A percentile compares a stretch with the other conserved stretches of the same genome.
These are phyloP conservation scores for honey bee (Apis mellifera) DNA, from an alignment of 1,140 invertebrate genomes.

Conservation along the genomic window Amel_HAv3.1 CM009931.2:22484001-22484500, in stretches of 20 bases:
- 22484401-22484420: conserved; percentile 60
- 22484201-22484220: too few species aligned
- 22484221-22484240: too few species aligned
- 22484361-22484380: conserved; percentile 22
- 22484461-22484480: conserved; percentile 68
- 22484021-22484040: conserved; percentile 28
- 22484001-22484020: conserved; percentile 2
- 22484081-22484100: not conserved
- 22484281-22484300: too few species aligned
- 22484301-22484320: too few species aligned
- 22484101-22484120: not conserved
- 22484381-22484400: conserved; percentile 52
- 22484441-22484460: conserved; percentile 62
- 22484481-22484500: conserved; percentile 53
- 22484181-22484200: too few species aligned
- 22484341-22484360: not conserved
- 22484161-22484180: too few species aligned
- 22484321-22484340: not conserved
- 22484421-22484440: conserved; percentile 69
- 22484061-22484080: not conserved
- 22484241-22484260: too few species aligned
- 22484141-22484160: too few species aligned
- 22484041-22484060: too few species aligned
- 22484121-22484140: not conserved
- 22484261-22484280: too few species aligned